Base-by-base conservation (phyloP, 2,797 vertebrate genomes). In the Rhynchotus rufescens region DNA sequence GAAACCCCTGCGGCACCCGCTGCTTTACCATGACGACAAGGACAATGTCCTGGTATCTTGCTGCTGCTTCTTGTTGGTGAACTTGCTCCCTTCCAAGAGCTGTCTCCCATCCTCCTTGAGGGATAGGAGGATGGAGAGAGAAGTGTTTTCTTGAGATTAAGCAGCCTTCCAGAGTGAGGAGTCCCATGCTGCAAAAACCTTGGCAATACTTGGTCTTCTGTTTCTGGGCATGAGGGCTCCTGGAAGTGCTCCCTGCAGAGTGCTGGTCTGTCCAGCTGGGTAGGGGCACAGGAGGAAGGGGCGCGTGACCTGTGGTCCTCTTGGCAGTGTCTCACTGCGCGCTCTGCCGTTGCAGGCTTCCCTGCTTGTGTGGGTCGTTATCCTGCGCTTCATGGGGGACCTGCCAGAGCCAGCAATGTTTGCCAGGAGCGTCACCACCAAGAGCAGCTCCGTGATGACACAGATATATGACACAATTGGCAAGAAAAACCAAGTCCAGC, bases 311-410 rank as follows among this genome's bases (percentile, higher is more conserved):
- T 65, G 42, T 13, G 9, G 54, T 84, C 69, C 52, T 57, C 23
- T 57, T 93, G 68, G 49, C 68, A 49, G 7, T 42, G 20, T 83
- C 74, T 89, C 73, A 90, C 20, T 75, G 26, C 61, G 42, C 93
- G 89, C 96, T 28, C 4, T 89, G 36, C 34, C 26, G 15, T 61
- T 56, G 56, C 92, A 99, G 99, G 98, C 98, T 12, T 99, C 99
- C 4, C 89, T 99, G 52, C 98, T 98, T 0, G 97, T 99, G 68
- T 99, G 99, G 99, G 98, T 97, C 96, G 97, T 99, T 93, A 99
- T 99, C 95, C 96, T 99, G 96, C 98, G 99, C 94, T 99, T 99
- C 97, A 99, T 99, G 99, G 99, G 99, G 20, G 99, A 99, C 84
- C 98, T 99, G 34, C 98, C 99, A 3, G 99, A 99, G 92, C 99